These are phyloP conservation scores for Takifugu ocellatus DNA, from an alignment of 2,797 vertebrate genomes.

Conservation along the genomic window DNA sequence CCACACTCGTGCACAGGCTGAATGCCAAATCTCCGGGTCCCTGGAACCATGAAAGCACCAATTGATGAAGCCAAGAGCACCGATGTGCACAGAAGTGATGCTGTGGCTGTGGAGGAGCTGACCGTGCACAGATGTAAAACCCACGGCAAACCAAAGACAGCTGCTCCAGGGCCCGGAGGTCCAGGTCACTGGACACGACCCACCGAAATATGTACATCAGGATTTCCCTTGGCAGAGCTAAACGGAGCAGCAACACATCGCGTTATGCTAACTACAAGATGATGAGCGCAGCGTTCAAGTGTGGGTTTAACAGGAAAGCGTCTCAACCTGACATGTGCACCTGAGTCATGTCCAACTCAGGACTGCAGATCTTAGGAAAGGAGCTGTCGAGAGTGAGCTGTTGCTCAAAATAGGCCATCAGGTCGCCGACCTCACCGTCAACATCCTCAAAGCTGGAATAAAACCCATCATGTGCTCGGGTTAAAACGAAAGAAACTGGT, in stretches of 20 bases:
- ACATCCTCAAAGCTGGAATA: constrained; percentile 78
- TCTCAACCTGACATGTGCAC: constrained; percentile 89
- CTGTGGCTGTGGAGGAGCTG: constrained; percentile 23
- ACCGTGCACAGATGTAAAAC: constrained; percentile 98
- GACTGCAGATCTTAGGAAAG: constrained; percentile 88
- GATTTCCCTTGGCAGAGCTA: constrained; percentile 91
- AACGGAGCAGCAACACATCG: constrained; percentile 4
- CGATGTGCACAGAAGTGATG: neutral
- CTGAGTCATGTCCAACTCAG: constrained; percentile 83
- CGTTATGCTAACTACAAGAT: no score
- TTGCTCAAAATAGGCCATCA: constrained; percentile 89
- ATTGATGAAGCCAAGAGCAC: neutral
- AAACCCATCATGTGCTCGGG: neutral
- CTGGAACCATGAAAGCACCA: constrained; percentile 56
- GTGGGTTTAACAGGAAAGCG: neutral
- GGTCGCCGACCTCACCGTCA: constrained; percentile 86
- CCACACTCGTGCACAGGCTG: constrained; percentile 93
- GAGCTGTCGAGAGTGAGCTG: constrained; percentile 86
- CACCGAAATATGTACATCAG: constrained; percentile 98
- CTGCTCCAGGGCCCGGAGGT: constrained; percentile 93
- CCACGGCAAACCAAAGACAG: constrained; percentile 93
- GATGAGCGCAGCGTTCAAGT: no score
- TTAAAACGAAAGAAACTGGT: neutral
- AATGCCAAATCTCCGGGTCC: constrained; percentile 97
- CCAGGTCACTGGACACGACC: constrained; percentile 97